Evolutionary conservation across 1,140 invertebrate species (phyloP).

Genomic region (Bombus pyrosoma): DNA sequence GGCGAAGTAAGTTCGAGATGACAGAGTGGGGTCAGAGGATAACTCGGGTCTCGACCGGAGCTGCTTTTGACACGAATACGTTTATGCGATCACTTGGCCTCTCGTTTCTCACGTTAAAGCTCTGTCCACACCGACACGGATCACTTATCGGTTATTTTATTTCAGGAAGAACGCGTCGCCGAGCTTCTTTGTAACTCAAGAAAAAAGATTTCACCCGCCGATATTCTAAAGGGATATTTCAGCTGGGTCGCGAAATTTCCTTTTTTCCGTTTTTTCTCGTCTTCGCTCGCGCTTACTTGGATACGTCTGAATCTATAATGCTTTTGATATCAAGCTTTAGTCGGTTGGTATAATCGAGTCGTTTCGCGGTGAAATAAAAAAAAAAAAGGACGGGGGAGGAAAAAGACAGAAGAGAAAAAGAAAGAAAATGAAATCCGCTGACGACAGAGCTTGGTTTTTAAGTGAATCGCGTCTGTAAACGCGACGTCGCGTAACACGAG

Average conservation of each 20-base stretch:
- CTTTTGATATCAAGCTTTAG: slow-evolving; percentile 47
- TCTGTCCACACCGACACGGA: slow-evolving; percentile 46
- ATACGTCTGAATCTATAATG: slow-evolving; percentile 46
- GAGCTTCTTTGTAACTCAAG: background rate
- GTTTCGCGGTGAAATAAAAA: slow-evolving; percentile 20
- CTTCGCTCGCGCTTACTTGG: slow-evolving; percentile 8
- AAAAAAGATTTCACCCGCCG: slow-evolving; percentile 20
- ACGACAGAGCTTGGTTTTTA: slow-evolving; percentile 33
- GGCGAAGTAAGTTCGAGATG: slow-evolving; percentile 78
- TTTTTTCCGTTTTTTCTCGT: background rate
- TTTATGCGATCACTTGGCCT: slow-evolving; percentile 76
- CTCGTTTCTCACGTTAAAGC: slow-evolving; percentile 71
- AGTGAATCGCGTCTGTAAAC: slow-evolving; percentile 40
- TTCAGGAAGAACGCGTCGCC: background rate
- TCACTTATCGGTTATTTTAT: slow-evolving; percentile 37
- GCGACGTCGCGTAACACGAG: slow-evolving; percentile 4
- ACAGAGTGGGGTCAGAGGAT: slow-evolving; percentile 80
- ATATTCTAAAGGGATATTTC: slow-evolving; percentile 10
- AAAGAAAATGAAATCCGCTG: slow-evolving; percentile 5
- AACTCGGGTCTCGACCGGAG: slow-evolving; percentile 79
- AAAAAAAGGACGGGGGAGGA: background rate
- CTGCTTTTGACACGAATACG: slow-evolving; percentile 80
- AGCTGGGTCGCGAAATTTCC: slow-evolving; percentile 7
- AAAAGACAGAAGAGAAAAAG: background rate
- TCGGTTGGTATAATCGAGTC: slow-evolving; percentile 49